Base-by-base conservation (phyloP, 2,113 vertebrate species). In the Nesoenas mayeri region DNA sequence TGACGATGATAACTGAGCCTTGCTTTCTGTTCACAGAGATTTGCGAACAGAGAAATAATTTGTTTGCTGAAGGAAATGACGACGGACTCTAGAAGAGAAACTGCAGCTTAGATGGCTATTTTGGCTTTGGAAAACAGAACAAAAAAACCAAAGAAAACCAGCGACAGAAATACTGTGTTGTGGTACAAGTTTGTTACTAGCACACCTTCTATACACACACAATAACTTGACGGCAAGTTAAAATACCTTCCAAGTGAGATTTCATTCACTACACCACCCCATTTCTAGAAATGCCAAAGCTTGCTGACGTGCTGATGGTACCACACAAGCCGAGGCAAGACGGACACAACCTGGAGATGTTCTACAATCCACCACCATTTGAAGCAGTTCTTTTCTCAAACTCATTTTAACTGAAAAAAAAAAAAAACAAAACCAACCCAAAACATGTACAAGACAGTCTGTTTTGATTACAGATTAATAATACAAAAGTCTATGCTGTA, bases 381-480 rank as follows among this genome's bases (percentile, higher is more conserved):
- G 88, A 96, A 95, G 95, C 96, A 97, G 97, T 97, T 96, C 94
- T 81, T 96, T 98, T 97, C 56, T 95, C 97, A 97, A 98, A 97
- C 94, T 83, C 97, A 97, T 97, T 91, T 98, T 89, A 93, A 97
- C 95, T 97, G 97, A 93, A 97, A 95, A 98, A 97, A 97, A 62
- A 71, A 83, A 40, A 97, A 95, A 98, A 97, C 97, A 97, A 47
- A 18, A 14, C 8, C 44, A 47, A 98, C 11, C 98, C 97, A 97
- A 47, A 47, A 97, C 97, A 92, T 79, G 97, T 98, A 97, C 97
- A 96, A 97, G 97, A 98, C 95, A 95, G 96, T 97, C 95, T 97
- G 95, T 84, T 96, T 89, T 94, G 98, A 98, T 98, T 97, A 98
- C 96, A 98, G 98, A 97, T 97, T 97, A 97, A 86, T 97, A 97